These are phyloP conservation scores for Naja naja DNA, from an alignment of 2,113 vertebrate species.

Conservation along the genomic window DNA sequence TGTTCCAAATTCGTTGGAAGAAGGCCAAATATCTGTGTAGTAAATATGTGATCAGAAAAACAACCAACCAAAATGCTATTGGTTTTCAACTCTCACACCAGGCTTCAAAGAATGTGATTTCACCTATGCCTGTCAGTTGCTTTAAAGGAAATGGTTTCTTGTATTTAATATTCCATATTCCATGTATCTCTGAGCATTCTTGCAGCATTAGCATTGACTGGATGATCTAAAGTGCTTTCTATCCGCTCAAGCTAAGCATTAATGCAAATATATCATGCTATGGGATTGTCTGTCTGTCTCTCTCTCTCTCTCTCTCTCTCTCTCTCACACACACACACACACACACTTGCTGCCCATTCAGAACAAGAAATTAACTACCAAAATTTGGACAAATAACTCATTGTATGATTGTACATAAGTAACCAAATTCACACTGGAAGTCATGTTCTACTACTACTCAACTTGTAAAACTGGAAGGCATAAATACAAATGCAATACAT, in stretches of 20 bases:
- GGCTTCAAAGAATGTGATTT: not conserved
- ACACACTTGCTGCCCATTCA: not conserved
- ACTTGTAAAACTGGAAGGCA: not conserved
- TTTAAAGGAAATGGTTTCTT: not conserved
- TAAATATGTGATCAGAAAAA: not conserved
- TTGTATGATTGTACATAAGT: not conserved
- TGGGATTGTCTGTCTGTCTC: not conserved
- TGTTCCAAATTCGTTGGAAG: not conserved
- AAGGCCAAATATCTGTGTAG: not conserved
- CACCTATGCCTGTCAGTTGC: not conserved
- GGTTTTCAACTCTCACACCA: not conserved
- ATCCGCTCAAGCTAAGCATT: not conserved
- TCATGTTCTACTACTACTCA: not conserved
- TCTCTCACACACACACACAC: not conserved
- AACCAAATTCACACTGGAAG: not conserved
- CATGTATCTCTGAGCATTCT: not conserved
- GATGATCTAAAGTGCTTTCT: not conserved
- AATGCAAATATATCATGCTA: not conserved
- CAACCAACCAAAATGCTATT: not conserved
- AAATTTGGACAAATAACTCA: not conserved
- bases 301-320: not conserved
- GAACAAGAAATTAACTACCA: not conserved
- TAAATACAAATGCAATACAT: not conserved
- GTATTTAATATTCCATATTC: not conserved
- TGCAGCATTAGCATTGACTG: not conserved